Base-by-base conservation (phyloP, 1,140 invertebrate genomes). In the Pseudomyrmex gracilis region DNA sequence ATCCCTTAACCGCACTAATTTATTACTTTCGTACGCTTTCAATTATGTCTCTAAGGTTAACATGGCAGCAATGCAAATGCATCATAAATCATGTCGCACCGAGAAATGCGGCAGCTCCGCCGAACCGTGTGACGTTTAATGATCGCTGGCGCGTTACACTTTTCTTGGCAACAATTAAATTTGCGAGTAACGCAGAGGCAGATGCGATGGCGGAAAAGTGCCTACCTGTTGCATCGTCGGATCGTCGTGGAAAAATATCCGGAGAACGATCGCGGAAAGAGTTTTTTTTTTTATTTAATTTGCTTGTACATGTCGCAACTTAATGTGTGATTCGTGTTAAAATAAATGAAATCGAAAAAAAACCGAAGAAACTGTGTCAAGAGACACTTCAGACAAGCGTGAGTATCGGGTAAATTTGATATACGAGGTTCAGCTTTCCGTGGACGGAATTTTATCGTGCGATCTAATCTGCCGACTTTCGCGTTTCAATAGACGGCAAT, bases 91-190 rank as follows among this genome's bases (percentile, higher is more conserved):
- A 51, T 0, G 24, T 34, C 22, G 49, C 5, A 53, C 15, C 10
- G 47, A 55, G 22, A 71, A 71, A 71, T 34, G 5, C 15, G 0
- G 3, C 20, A 0, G 7, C 17, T 67, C 2, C 17, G 17, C 7
- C 10, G n/a, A 66, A 9, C 4, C 10, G 34, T n/a, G 51, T 67
- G 12, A 67, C 17, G 12, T 15, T 2, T 57, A 57, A 73, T n/a
- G 17, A 73, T 73, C 17, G 34, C 34, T 34, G 5, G 34, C 61
- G 24, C 53, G 45, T 60, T 73, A 60, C 2, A 73, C 3, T 57
- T 20, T 45, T 73, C 17, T 58, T 22, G 3, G 53, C 22, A 45
- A 58, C 2, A 60, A 73, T 73, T 73, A 60, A 73, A 73, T 73
- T 73, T 60, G 5, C 20, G 3, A 34, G 43, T 47, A 34, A 58